A percentile compares a stretch with the other conserved stretches of the same genome.
Conservation (phyloP, 2,888 invertebrate genomes). For the Vanessa cardui region DNA sequence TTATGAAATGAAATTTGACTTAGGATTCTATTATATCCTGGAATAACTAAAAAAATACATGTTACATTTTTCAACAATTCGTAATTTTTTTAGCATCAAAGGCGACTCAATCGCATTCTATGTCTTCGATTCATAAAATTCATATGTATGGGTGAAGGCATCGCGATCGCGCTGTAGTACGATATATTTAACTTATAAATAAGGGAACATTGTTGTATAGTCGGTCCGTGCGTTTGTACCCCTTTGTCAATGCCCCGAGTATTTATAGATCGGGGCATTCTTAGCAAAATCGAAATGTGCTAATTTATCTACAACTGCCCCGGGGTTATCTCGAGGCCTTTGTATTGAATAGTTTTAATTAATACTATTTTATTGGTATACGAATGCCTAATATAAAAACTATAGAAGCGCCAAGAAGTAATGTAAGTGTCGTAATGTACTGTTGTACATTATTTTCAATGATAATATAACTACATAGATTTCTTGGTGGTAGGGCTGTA, state of each 20-base stretch:
- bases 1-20: too few relatives aligned
- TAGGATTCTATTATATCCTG: too few relatives aligned
- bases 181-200: conserved; percentile 73
- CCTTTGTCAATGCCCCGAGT: conserved; percentile 55
- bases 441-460: too few relatives aligned
- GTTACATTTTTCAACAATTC: background rate
- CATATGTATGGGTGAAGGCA: conserved; percentile 76
- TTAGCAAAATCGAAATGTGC: conserved; percentile 51
- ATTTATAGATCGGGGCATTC: conserved; percentile 50
- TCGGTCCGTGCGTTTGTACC: conserved; percentile 47
- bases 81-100: conserved; percentile 23
- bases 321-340: conserved; percentile 39
- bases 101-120: conserved; percentile 51
- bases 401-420: too few relatives aligned
- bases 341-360: conserved; percentile 23
- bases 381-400: background rate
- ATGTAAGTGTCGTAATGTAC: too few relatives aligned
- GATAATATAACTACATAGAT: too few relatives aligned
- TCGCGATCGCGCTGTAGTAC: conserved; percentile 63
- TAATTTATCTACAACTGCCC: conserved; percentile 50
- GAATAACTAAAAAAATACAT: background rate
- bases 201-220: conserved; percentile 64
- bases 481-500: too few relatives aligned
- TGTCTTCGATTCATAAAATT: conserved; percentile 73
- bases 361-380: conserved; percentile 3